Evolutionary conservation across 2,797 vertebrate genomes (phyloP).

Genomic region (Typhlichthys subterraneus): DNA sequence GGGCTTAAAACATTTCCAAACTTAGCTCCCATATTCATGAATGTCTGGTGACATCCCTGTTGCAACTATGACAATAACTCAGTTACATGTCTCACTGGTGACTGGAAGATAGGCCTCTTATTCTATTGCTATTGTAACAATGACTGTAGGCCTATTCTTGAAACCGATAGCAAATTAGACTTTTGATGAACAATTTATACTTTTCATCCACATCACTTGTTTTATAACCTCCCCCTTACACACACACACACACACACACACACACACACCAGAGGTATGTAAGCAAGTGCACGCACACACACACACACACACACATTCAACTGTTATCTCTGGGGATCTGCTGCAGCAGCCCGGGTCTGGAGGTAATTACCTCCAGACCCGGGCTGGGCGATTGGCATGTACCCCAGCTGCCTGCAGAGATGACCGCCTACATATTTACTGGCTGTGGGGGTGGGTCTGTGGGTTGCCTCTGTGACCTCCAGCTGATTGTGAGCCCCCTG

Average conservation of each 20-base stretch:
- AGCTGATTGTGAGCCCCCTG: constrained; percentile 39
- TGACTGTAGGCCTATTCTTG: no score
- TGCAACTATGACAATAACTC: no score
- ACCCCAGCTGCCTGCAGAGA: constrained; percentile 12
- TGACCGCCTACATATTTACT: not conserved
- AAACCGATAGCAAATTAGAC: no score
- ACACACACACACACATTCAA: not conserved
- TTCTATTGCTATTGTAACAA: no score
- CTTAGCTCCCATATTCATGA: no score
- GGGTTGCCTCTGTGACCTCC: constrained; percentile 38
- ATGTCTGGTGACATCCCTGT: no score
- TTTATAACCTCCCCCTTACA: constrained; percentile 12
- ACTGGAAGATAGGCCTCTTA: no score
- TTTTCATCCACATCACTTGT: constrained; percentile 13
- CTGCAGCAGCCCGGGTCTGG: constrained; percentile 35
- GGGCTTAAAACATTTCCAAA: no score
- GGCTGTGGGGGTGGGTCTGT: constrained; percentile 15
- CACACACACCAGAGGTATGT: not conserved
- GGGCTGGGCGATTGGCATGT: constrained; percentile 24
- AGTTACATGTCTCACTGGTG: no score
- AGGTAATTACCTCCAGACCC: constrained; percentile 53
- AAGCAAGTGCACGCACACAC: not conserved
- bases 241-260: not conserved
- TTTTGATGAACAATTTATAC: no score
- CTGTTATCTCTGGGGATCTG: constrained; percentile 9